Conservation (phyloP, 2,888 invertebrate genomes). For the Drosophila cracens region DNA sequence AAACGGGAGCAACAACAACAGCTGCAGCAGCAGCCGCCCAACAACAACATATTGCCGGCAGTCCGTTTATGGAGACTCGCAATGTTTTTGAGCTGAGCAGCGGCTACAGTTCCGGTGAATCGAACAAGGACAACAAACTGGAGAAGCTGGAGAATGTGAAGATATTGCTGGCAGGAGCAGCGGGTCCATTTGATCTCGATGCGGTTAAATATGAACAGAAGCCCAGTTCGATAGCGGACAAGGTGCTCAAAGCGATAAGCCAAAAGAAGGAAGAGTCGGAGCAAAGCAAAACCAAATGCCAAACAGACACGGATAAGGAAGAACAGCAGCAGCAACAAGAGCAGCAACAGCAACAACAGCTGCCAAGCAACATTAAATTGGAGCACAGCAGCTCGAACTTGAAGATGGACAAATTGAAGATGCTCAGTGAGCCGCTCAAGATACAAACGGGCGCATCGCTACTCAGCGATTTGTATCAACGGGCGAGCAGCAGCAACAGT, state of each 20-base stretch:
- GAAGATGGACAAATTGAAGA: conserved; percentile 45
- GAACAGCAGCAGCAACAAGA: conserved; percentile 10
- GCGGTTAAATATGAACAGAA: conserved; percentile 83
- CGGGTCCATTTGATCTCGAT: conserved; percentile 82
- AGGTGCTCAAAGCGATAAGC: conserved; percentile 87
- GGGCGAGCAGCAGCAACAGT: conserved; percentile 67
- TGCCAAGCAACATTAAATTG: conserved; percentile 5
- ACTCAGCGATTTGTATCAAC: conserved; percentile 57
- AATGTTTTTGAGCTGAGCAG: conserved; percentile 83
- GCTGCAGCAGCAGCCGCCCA: conserved; percentile 20
- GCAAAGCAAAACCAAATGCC: conserved; percentile 85
- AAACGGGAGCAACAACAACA: conserved; percentile 28
- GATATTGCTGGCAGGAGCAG: conserved; percentile 81
- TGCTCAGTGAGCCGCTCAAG: conserved; percentile 80
- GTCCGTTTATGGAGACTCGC: conserved; percentile 84
- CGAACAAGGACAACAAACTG: conserved; percentile 82
- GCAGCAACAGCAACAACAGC: background rate
- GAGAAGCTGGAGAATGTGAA: conserved; percentile 84
- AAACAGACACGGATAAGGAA: conserved; percentile 73
- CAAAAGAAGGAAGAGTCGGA: conserved; percentile 86
- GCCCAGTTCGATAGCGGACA: conserved; percentile 88
- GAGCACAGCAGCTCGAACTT: conserved; percentile 26
- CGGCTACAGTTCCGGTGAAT: conserved; percentile 74
- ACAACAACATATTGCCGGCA: conserved; percentile 68
- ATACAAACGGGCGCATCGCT: conserved; percentile 67